A percentile compares a stretch with the other conserved stretches of the same genome.
Conservation (phyloP, 2,888 invertebrate genomes). For the Lepeophtheirus nordmannii region DNA sequence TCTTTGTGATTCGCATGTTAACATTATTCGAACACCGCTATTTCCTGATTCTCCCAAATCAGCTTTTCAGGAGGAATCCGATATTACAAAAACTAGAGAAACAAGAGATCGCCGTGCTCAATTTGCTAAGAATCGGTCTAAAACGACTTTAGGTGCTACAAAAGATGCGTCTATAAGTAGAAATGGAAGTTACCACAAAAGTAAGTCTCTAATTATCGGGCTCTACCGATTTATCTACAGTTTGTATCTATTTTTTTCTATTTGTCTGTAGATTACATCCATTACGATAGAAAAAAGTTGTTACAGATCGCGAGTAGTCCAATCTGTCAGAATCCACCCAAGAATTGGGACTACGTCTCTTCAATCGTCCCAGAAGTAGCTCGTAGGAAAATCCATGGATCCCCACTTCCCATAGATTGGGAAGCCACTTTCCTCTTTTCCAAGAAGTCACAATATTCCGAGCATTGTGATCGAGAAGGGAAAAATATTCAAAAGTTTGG, state of each 20-base stretch:
- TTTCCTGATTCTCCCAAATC: neutral
- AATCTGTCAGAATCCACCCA: neutral
- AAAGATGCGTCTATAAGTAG: neutral
- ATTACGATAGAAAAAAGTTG: neutral
- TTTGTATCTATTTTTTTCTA: too few relatives aligned
- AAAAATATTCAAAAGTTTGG: neutral
- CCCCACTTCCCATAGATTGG: neutral
- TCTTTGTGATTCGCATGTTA: constrained; percentile 3
- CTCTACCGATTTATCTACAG: too few relatives aligned
- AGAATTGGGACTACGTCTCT: neutral
- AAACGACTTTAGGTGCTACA: neutral
- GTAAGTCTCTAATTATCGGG: too few relatives aligned
- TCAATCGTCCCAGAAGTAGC: neutral
- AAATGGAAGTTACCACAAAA: neutral
- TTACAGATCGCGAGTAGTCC: neutral
- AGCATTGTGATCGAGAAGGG: neutral
- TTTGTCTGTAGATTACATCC: neutral
- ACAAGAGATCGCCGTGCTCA: neutral
- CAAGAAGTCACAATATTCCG: neutral
- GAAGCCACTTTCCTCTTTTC: neutral
- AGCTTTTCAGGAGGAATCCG: constrained; percentile 5
- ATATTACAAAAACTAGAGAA: neutral
- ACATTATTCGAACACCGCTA: neutral
- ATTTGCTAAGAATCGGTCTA: neutral
- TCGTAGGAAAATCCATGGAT: neutral